Conservation (phyloP, 2,888 invertebrate species). For the Tyria jacobaeae region DNA sequence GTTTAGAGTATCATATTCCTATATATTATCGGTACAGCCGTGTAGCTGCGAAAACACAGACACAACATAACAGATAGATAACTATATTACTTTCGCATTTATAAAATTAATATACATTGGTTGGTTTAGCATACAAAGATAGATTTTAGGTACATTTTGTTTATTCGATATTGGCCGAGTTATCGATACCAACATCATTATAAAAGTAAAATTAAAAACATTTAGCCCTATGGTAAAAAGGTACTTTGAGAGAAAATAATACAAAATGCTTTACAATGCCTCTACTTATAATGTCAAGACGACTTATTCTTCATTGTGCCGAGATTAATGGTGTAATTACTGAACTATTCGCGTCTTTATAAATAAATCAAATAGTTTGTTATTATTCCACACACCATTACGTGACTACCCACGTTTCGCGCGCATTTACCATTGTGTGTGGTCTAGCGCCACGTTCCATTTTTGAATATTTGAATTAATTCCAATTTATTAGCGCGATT, state of each 20-base stretch:
- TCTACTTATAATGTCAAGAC: constrained; percentile 1
- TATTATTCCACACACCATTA: constrained; percentile 31
- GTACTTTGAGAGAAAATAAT: not conserved
- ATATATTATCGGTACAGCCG: too few relatives aligned
- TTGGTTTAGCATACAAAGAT: too few relatives aligned
- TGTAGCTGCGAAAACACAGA: too few relatives aligned
- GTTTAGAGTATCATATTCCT: too few relatives aligned
- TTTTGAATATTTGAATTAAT: constrained; percentile 64
- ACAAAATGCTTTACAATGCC: not conserved
- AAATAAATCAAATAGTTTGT: constrained; percentile 15
- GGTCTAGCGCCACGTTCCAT: constrained; percentile 60
- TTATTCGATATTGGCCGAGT: too few relatives aligned
- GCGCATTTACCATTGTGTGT: constrained; percentile 72
- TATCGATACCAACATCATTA: too few relatives aligned
- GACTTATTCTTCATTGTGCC: not conserved
- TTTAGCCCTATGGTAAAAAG: too few relatives aligned
- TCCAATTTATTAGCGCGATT: constrained; percentile 39
- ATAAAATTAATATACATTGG: too few relatives aligned
- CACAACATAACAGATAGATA: too few relatives aligned
- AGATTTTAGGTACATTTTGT: too few relatives aligned
- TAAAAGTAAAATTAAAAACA: too few relatives aligned
- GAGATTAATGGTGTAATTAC: constrained; percentile 14
- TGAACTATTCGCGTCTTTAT: constrained; percentile 10
- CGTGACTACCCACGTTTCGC: constrained; percentile 64
- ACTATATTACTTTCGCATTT: too few relatives aligned